Evolutionary conservation across 2,888 invertebrate species (phyloP), one percentile per base, ranked within the genome.

Genomic region (Nysson spinosus): DNA sequence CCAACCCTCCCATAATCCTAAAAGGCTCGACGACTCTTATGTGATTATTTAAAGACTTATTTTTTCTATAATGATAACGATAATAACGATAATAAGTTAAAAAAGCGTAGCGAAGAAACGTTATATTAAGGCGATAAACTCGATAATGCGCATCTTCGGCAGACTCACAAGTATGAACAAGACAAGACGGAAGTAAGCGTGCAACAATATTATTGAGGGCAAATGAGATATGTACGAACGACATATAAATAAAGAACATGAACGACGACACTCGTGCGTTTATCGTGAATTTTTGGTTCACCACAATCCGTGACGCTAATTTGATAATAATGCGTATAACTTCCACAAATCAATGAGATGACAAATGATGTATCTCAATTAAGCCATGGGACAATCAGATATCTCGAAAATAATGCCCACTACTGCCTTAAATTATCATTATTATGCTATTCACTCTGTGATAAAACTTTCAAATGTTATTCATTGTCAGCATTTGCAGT

Each of bases 21-120:
- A 72, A 77, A 77, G 80, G 75, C 82, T 84, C 81, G 81, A 78
- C 72, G 77, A 83, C 83, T 85, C 80, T 85, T 85, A 85, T 85
- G 85, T 85, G 84, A 85, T 85, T 85, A 85, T 85, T 85, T 85
- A 82, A 85, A 85, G 85, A 85, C 85, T 85, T 85, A 85, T 85
- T 85, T 85, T 85, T 85, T 85, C 83, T 85, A 85, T 85, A 83
- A 84, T 69, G 76, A 79, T 81, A 79, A 83, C 69, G 74, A 77
- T 78, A 76, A 79, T 71, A 72, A 74, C 63, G 69, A 73, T 65
- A 71, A 79, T 76, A 75, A 81, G 75, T 82, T 77, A 81, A 80
- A n/a, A n/a, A 66, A 61, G 69, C 76, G 76, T 81, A 82, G 81
- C 73, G 75, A 77, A 78, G 71, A 69, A 80, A 81, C 76, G 82